phyloP scores from a whole-genome alignment of 2,797 vertebrate species.

The Gobio occitaniae region DNA sequence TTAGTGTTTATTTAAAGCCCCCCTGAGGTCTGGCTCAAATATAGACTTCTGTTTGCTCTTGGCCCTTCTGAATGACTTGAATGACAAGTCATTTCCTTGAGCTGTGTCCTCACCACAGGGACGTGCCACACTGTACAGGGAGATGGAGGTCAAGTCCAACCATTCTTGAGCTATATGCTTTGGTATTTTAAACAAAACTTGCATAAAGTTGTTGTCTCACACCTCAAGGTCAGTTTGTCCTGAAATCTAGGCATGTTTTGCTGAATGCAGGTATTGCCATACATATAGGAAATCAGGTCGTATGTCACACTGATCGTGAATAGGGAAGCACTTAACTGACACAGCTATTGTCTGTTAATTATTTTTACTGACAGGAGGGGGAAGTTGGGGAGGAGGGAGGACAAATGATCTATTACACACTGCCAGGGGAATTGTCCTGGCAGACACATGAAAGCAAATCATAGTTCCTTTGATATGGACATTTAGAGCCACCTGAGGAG shows the following conservation, averaged over 20 bases:
- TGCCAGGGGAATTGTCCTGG: constrained; percentile 56
- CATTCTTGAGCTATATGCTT: not conserved
- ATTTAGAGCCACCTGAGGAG: constrained; percentile 75
- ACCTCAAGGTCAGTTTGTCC: constrained; percentile 10
- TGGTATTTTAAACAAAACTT: not conserved
- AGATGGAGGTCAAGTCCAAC: constrained; percentile 18
- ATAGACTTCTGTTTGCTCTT: constrained; percentile 48
- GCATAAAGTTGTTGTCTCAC: not conserved
- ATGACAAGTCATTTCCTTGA: constrained; percentile 33
- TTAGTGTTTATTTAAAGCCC: constrained; percentile 53
- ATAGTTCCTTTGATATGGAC: constrained; percentile 67
- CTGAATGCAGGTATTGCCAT: not conserved
- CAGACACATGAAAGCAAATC: constrained; percentile 68
- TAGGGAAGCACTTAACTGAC: constrained; percentile 48
- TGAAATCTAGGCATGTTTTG: not conserved
- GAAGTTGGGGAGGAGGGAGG: constrained; percentile 29
- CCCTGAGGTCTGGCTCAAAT: constrained; percentile 42
- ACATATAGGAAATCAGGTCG: not conserved
- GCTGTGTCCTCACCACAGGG: constrained; percentile 26
- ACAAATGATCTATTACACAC: constrained; percentile 59
- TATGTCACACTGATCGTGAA: constrained; percentile 32
- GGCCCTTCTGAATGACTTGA: constrained; percentile 39
- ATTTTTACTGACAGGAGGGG: constrained; percentile 55
- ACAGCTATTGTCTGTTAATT: constrained; percentile 60
- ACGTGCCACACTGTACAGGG: not conserved